Evolutionary conservation across 2,888 invertebrate species (phyloP), one percentile per base, ranked within the genome.

Genomic region (Salticus scenicus): DNA sequence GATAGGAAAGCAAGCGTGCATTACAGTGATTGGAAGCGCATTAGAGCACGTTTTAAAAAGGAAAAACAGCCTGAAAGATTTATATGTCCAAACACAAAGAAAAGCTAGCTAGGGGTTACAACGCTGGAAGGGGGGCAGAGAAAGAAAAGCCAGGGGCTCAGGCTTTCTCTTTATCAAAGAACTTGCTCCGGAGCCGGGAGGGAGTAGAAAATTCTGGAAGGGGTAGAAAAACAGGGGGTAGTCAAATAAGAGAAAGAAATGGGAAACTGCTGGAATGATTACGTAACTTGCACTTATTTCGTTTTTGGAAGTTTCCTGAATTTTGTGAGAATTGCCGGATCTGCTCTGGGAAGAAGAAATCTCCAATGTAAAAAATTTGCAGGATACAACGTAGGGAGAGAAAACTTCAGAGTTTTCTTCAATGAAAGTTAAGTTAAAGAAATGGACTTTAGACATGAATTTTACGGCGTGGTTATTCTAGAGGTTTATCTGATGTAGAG

Each of bases 41-140:
- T 84, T 85, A 85, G 84, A 63, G 84, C 84, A 85, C 84, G 84
- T 79, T 85, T 85, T 85, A 78, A 85, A 85, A 83, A 83, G 83
- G 84, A 78, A 84, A 85, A 85, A 74, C 73, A 66, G 47, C 78
- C 78, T 85, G 84, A 85, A 85, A 85, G 84, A 84, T 78, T 78
- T 77, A 84, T 84, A 84, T 73, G 72, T 71, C 76, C 71, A 64
- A 83, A 76, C 77, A 83, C 83, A 76, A 83, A 83, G 83, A 77
- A 76, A 77, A 83, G 83, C 83, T 30, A 72, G 72, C 17, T 41
- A 66, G 71, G 77, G 83, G 67, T 57, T 28, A 64, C 63, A 64
- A 17, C 17, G 66, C 17, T 69, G 69, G 17, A 63, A 69, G 74
- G 67, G 37, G 57, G 30, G 41, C 42, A 57, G 27, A 33, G 64